Base-by-base conservation (phyloP, 2,113 vertebrate species). In the Callionymus lyra region DNA sequence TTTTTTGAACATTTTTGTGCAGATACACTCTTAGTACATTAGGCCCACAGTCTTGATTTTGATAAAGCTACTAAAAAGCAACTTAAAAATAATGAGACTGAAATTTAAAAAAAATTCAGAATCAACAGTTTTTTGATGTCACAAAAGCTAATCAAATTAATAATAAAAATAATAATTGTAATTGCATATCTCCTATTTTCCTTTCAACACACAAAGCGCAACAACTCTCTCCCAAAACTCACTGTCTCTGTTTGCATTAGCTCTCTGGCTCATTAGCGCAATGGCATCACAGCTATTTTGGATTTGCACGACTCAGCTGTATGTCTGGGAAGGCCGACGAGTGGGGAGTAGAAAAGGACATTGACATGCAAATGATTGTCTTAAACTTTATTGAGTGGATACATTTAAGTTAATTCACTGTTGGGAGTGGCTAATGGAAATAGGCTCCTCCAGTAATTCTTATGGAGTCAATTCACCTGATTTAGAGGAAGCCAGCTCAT, bases 381-480 rank as follows among this genome's bases (percentile, higher is more conserved):
- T 78, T 77, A 70, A 83, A 81, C 77, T 80, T 78, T 82, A 85
- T 84, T 81, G 80, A 85, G 68, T 78, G 77, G 65, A 57, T 68
- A 79, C 80, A 81, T 84, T 85, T 84, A 84, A 84, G 83, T 83
- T 82, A 82, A 85, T 85, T 85, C 83, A 80, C 79, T 62, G 69
- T 71, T 76, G 77, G 83, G 82, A 83, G 80, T 81, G 82, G 83
- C 80, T 85, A 84, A 85, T 85, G 80, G 83, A 82, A 82, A 76
- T 70, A 79, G 77, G 73, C 71, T 80, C 52, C 68, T 80, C 76
- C 74, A 81, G 78, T 76, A 80, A 80, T 75, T 81, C 80, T 77
- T 79, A 68, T 77, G 67, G 66, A 82, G 80, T 82, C 83, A 84
- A 80, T 84, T 76, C 68, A 80, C 74, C 82, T 84, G 83, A 84